Evolutionary conservation across 2,113 vertebrate genomes (phyloP), one percentile per base, ranked within the genome.

Genomic region (Piprites chloris): DNA sequence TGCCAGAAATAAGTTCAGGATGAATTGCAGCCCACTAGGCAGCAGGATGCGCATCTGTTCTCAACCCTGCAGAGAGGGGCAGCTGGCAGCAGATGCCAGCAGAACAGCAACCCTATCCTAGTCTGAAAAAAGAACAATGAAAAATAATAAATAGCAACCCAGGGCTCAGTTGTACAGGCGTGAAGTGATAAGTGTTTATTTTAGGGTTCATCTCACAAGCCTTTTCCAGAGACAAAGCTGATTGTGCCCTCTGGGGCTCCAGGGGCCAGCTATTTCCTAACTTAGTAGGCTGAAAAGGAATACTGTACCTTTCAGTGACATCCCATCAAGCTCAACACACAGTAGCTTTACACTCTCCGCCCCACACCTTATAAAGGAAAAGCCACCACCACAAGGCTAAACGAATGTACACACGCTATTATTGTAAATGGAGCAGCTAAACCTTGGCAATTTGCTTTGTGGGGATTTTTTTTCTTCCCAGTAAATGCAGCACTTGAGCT

Each of bases 131-230:
- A 52, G n/a, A 33, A 84, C 22, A 44, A 20, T 23, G 13, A 53
- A 49, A 52, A 85, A 75, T 93, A 97, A 97, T 89, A 97, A 97
- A 91, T 76, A 96, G 96, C 92, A 97, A 97, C 95, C 95, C 93
- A 97, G 96, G 97, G 97, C 96, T 98, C 97, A 96, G 94, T 86
- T 96, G 82, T 92, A 97, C 44, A 94, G 79, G 74, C 14, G 37
- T 91, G 96, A 97, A 95, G 91, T 95, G 96, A 96, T 97, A 97
- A 52, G 96, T 96, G 92, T 98, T 98, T 97, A 98, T 98, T 98
- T 97, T 87, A 97, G 96, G 97, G 96, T 96, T 98, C 89, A 84
- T 90, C 97, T 94, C 97, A 98, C 96, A 97, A 97, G 95, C 47
- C 33, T 97, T 96, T 97, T 95, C 67, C 90, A 97, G 94, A 97